Base-by-base conservation (phyloP, 2,113 vertebrate species). In the Terrapene triunguis region DNA sequence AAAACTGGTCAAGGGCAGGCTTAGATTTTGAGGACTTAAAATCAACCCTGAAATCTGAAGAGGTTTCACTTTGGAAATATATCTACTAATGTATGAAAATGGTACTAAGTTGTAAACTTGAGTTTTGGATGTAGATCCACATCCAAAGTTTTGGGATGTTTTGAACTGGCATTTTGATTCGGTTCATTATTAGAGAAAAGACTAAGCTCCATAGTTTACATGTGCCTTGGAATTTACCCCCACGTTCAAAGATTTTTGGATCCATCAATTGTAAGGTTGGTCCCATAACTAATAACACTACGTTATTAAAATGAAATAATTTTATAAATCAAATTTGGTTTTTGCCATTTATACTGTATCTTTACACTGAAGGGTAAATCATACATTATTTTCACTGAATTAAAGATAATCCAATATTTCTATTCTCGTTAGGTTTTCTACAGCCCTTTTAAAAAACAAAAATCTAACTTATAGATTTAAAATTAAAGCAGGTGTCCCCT, bases 321-420 rank as follows among this genome's bases (percentile, higher is more conserved):
- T 94, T 27, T 89, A 50, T 74, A 91, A 54, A 92, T 76, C 62
- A 79, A 93, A 94, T 76, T 32, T 57, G 54, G 5, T 42, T 94
- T 53, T 24, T 27, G 90, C 32, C 7, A 72, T 82, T 82, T 91
- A 78, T 10, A 47, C 2, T 84, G 55, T 13, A 12, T 5, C 2
- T 95, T 96, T 94, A 47, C 53, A 88, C 51, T 35, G 44, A 57
- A 48, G 51, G 2, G 21, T 78, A 76, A 76, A 19, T 35, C 42
- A 65, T 11, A 89, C 2, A 16, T 32, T 78, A 78, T 78, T 89
- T 88, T 93, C 82, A 72, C 25, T 22, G 54, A 42, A 42, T 54
- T 54, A 80, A 8, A 88, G 5, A 38, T 79, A 93, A 87, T 72
- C 3, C 25, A 54, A 1, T 47, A 47, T 78, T 47, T 47, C 44